Percentiles rank a stretch among this genome's conserved stretches.
phyloP scores from a whole-genome alignment of 2,113 vertebrate species.

The Caranx melampygus region DNA sequence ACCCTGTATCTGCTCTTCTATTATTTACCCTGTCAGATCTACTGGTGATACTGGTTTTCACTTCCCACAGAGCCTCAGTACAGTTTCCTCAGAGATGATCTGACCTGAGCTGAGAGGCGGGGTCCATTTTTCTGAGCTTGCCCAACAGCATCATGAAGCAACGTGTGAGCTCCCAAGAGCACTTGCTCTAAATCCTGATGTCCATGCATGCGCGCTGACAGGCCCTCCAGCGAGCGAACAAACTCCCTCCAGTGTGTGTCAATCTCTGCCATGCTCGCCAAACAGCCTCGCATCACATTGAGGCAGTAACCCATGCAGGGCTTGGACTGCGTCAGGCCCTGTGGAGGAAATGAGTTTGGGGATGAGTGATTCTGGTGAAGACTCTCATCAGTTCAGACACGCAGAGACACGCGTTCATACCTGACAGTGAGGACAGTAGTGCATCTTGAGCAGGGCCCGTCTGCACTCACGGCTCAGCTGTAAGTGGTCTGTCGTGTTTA shows the following conservation, averaged over 20 bases:
- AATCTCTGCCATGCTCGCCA: slow-evolving; percentile 89
- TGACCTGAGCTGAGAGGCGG: slow-evolving; percentile 85
- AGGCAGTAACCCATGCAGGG: slow-evolving; percentile 94
- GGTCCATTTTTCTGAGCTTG: slow-evolving; percentile 79
- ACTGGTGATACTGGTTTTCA: background rate
- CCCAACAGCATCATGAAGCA: slow-evolving; percentile 85
- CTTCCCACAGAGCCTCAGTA: slow-evolving; percentile 1
- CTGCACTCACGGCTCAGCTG: slow-evolving; percentile 88
- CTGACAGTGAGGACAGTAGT: slow-evolving; percentile 90
- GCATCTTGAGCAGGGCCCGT: slow-evolving; percentile 88
- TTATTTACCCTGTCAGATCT: background rate
- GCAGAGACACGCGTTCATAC: slow-evolving; percentile 37
- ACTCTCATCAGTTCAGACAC: slow-evolving; percentile 33
- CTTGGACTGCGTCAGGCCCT: slow-evolving; percentile 84
- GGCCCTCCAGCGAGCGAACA: slow-evolving; percentile 87
- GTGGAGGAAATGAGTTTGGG: slow-evolving; percentile 28
- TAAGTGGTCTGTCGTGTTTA: slow-evolving; percentile 92
- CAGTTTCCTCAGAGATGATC: slow-evolving; percentile 3
- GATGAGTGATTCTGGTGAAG: slow-evolving; percentile 33
- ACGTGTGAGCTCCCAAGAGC: slow-evolving; percentile 85
- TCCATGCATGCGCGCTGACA: slow-evolving; percentile 84
- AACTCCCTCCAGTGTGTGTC: slow-evolving; percentile 88
- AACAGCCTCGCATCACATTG: slow-evolving; percentile 88
- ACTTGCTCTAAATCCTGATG: slow-evolving; percentile 83
- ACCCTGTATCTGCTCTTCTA: background rate